Evolutionary conservation across 2,888 invertebrate genomes (phyloP).

Genomic region (Himalopsyche anomala): DNA sequence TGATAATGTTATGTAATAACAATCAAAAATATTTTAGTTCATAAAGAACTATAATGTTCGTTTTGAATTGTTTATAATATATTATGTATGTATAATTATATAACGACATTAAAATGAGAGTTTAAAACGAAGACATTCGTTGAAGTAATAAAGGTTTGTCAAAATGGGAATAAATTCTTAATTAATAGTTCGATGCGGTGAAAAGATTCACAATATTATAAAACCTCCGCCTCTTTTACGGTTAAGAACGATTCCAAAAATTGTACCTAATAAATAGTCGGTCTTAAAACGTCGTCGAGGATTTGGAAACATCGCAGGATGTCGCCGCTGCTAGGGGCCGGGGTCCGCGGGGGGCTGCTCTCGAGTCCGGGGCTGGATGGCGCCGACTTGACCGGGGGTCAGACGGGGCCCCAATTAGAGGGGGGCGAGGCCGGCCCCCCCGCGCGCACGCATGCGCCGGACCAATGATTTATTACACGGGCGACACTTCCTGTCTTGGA

Average conservation of each 20-base stretch:
- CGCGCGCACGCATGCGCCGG: constrained; percentile 40
- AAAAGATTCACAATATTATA: background rate
- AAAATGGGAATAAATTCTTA: background rate
- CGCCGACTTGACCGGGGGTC: constrained; percentile 70
- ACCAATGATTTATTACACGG: constrained; percentile 63
- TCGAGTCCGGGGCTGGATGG: constrained; percentile 54
- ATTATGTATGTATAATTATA: no score
- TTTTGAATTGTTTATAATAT: no score
- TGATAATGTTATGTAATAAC: no score
- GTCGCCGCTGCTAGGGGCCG: constrained; percentile 33
- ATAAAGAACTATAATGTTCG: no score
- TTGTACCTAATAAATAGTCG: constrained; percentile 26
- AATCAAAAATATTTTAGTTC: no score
- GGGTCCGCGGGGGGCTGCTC: background rate
- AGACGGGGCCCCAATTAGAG: constrained; percentile 75
- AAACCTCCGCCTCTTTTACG: constrained; percentile 7
- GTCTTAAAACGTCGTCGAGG: constrained; percentile 27
- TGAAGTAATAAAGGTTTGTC: no score
- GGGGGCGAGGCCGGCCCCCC: constrained; percentile 55
- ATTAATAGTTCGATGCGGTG: background rate
- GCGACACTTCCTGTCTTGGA: constrained; percentile 65
- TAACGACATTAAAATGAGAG: no score
- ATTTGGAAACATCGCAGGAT: constrained; percentile 42
- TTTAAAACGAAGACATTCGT: no score
- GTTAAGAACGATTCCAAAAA: constrained; percentile 27